Evolutionary conservation across 2,888 invertebrate genomes (phyloP).

Genomic region (Lithophane leautieri): DNA sequence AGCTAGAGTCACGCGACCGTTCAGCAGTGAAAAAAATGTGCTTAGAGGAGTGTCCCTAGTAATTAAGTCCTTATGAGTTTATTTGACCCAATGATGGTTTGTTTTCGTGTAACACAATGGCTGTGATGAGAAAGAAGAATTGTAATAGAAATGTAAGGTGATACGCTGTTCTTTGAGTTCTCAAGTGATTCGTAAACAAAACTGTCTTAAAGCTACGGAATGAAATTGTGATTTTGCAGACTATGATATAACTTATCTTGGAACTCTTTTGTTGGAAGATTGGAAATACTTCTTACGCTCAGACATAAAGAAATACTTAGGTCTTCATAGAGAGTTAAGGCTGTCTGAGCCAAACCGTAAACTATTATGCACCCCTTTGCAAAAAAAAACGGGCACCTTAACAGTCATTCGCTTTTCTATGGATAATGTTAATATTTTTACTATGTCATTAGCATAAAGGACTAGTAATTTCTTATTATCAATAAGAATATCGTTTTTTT

Average conservation of each 20-base stretch:
- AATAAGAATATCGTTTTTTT: too few species aligned
- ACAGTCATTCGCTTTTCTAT: too few species aligned
- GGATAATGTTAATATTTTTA: too few species aligned
- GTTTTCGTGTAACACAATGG: slow-evolving; percentile 65
- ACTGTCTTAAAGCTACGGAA: slow-evolving; percentile 22
- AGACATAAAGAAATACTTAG: background rate
- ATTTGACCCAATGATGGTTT: slow-evolving; percentile 47
- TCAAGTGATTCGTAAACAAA: slow-evolving; percentile 11
- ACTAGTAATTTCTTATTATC: too few species aligned
- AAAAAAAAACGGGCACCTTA: too few species aligned
- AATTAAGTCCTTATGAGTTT: slow-evolving; percentile 58
- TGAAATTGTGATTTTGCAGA: slow-evolving; percentile 13
- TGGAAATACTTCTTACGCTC: background rate
- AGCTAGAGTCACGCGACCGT: slow-evolving; percentile 82
- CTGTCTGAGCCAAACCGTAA: slow-evolving; percentile 20
- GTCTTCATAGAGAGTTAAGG: slow-evolving; percentile 3
- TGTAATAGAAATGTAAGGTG: slow-evolving; percentile 69
- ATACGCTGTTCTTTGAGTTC: slow-evolving; percentile 16
- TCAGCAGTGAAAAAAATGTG: slow-evolving; percentile 74
- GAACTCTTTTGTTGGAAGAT: slow-evolving; percentile 1
- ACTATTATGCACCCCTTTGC: too few species aligned
- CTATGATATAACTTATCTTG: slow-evolving; percentile 2
- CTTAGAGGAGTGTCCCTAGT: slow-evolving; percentile 75
- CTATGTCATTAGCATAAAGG: too few species aligned
- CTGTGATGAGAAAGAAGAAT: slow-evolving; percentile 68